These are phyloP conservation scores for Cirrhinus molitorella DNA, from an alignment of 2,797 vertebrate species.

Conservation along the genomic window DNA sequence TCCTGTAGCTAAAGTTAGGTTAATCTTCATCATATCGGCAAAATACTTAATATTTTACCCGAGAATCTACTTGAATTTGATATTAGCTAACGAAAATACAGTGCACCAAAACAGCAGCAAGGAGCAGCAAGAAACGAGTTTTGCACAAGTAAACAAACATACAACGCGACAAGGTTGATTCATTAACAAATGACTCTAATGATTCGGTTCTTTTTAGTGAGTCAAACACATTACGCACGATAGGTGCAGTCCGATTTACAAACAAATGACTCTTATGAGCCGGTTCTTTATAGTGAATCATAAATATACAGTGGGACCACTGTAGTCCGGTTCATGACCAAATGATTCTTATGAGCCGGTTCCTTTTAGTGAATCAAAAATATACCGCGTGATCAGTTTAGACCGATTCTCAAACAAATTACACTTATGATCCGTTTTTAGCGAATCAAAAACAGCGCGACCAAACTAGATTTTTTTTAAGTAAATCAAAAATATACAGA, in stretches of 20 bases:
- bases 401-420: not conserved
- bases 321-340: not conserved
- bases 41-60: not conserved
- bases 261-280: not conserved
- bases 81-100: not conserved
- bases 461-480: not conserved
- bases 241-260: not conserved
- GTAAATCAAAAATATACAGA: not conserved
- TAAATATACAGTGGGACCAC: not conserved
- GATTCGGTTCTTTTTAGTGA: not conserved
- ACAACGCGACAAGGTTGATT: not conserved
- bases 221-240: not conserved
- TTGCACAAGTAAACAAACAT: not conserved
- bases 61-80: not conserved
- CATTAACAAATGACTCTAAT: not conserved
- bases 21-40: not conserved
- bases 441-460: not conserved
- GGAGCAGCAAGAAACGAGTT: not conserved
- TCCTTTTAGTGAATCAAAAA: not conserved
- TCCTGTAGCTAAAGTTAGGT: too few relatives aligned
- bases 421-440: not conserved
- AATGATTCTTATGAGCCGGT: not conserved
- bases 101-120: not conserved
- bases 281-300: not conserved
- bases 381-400: not conserved